These are phyloP conservation scores for Isichthys henryi DNA, from an alignment of 2,113 vertebrate genomes.

Conservation along the genomic window DNA sequence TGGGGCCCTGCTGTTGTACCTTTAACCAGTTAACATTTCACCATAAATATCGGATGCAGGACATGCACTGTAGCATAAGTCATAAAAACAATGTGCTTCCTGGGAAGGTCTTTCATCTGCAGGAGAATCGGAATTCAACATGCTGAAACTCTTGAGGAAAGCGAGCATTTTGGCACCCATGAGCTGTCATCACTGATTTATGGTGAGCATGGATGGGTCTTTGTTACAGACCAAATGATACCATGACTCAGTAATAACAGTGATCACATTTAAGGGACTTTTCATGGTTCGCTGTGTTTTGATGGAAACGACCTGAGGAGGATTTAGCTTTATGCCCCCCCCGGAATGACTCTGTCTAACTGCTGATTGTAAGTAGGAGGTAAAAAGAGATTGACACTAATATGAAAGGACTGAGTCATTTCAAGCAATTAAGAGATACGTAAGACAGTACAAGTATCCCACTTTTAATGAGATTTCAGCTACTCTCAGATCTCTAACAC, in stretches of 20 bases:
- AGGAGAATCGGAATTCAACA: neutral
- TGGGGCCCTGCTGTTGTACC: neutral
- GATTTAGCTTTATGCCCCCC: neutral
- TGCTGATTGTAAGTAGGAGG: neutral
- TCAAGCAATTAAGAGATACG: neutral
- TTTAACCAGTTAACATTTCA: neutral
- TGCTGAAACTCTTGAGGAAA: neutral
- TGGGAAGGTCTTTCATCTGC: neutral
- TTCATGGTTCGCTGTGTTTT: neutral
- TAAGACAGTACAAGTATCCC: neutral
- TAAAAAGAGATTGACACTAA: neutral
- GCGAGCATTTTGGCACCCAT: neutral
- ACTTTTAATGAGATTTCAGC: neutral
- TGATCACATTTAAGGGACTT: neutral
- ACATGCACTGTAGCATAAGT: neutral
- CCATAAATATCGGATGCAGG: neutral
- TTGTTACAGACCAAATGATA: neutral
- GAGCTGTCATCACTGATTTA: neutral
- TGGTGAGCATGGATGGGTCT: neutral
- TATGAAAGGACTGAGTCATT: neutral
- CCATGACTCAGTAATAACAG: neutral
- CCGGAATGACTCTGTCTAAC: neutral
- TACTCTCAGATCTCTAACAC: neutral
- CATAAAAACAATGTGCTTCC: neutral
- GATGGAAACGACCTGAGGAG: neutral